Evolutionary conservation across 2,888 invertebrate species (phyloP), one percentile per base, ranked within the genome.

Genomic region (Autographa gamma): DNA sequence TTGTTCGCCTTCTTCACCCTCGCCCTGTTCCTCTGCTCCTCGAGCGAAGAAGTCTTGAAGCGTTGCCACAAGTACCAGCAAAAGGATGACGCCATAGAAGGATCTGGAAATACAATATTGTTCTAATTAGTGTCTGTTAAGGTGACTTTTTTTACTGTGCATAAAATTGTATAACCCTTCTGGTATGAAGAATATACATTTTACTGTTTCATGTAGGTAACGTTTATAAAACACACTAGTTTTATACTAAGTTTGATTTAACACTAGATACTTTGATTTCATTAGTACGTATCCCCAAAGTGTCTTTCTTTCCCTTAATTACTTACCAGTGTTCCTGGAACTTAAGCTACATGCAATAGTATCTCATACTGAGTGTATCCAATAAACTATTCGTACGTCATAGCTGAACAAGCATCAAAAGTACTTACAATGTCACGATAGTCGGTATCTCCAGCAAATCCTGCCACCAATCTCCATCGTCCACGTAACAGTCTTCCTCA

Each of bases 401-500:
- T 8, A 1, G 56, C 41, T 48, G 5, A 43, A 31, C 16, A 14
- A 3, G 56, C 11, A 41, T 43, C 16, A 60, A 66, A 41, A 0
- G 9, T 48, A 89, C 95, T 94, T 70, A 95, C 95, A 95, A 75
- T 52, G 95, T 95, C 85, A 94, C 77, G 73, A 95, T 60, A 18
- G 93, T 94, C 2, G 95, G 93, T 54, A 91, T 67, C 71, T 94
- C 93, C 73, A 91, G 66, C 94, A 93, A 95, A 7, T 89, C 87
- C 3, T 93, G 90, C 93, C 91, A 93, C 87, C 89, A 93, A 14
- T 88, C 88, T 6, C 85, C 92, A 9, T 93, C 93, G 58, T 95
- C 95, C 1, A 96, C 93, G 77, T 96, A 96, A 80, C 97, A 97
- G 91, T 97, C 97, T 14, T 95, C 91, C 11, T 97, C 96, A 74